Evolutionary conservation across 2,888 invertebrate genomes (phyloP), one percentile per base, ranked within the genome.

Genomic region (Agrypnus murinus): DNA sequence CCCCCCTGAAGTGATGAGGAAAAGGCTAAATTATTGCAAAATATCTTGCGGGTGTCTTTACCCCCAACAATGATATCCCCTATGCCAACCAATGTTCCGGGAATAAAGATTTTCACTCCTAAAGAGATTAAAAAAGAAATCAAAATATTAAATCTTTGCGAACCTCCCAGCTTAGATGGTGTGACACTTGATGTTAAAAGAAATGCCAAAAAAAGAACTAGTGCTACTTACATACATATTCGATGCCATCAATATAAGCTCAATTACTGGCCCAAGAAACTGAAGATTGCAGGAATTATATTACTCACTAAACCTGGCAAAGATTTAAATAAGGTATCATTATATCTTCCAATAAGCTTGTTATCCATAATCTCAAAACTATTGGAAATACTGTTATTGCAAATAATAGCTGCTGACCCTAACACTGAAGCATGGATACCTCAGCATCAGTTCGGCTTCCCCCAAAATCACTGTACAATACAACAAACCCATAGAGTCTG

Each of bases 391-490:
- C 50, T 50, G 17, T 14, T 55, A 55, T 55, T 34, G 55, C 55
- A 55, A 34, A 32, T 32, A 55, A 55, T 55, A 55, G 36, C 10
- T 55, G 32, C 34, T 34, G 34, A 55, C 14, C 36, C 55, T 34
- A 55, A 55, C 34, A 55, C 10, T 25, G 55, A 55, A 55, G 34
- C 15, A 36, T 55, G 14, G 55, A 55, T 55, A 55, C 58, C 40
- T 59, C 43, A 59, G 34, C 40, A 59, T 43, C 25, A 59, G 34
- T 59, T 59, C 40, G 40, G 58, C 40, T 59, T 59, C 19, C 58
- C 9, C 34, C 58, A 59, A 59, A 59, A 43, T 59, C 40, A 59
- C 43, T 40, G 40, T 40, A 59, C 38, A 14, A 38, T 38, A 59
- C 40, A 59, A 59, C 43, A 59, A 59, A 59, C 58, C 25, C 43